phyloP scores from a whole-genome alignment of 2,797 vertebrate genomes.

The Bufotes viridis region DNA sequence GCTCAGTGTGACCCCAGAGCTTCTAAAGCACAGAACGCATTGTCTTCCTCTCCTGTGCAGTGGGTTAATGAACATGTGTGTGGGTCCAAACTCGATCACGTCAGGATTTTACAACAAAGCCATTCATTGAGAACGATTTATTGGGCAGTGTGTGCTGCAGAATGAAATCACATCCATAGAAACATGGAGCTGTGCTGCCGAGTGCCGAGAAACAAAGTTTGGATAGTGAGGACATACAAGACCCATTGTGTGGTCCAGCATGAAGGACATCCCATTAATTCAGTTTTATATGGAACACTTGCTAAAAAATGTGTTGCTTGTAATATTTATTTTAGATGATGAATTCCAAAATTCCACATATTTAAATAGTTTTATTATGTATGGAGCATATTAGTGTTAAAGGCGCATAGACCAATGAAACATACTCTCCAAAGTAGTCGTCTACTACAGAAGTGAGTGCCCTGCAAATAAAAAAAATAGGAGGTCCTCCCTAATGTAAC shows the following conservation, averaged over 20 bases:
- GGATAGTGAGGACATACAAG: not conserved
- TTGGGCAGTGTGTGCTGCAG: slow-evolving; percentile 3
- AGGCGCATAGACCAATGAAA: no score
- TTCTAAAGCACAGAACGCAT: slow-evolving; percentile 43
- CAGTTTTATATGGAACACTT: not conserved
- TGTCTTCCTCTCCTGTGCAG: slow-evolving; percentile 27
- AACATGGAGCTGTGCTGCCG: slow-evolving; percentile 31
- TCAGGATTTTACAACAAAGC: slow-evolving; percentile 58
- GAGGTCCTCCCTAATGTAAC: not conserved
- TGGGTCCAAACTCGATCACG: slow-evolving; percentile 29
- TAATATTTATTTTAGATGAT: not conserved
- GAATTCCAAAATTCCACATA: not conserved
- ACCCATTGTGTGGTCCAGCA: slow-evolving; percentile 15
- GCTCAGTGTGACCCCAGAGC: slow-evolving; percentile 45
- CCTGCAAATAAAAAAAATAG: not conserved
- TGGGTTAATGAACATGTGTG: slow-evolving; percentile 59
- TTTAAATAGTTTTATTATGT: not conserved
- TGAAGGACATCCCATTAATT: not conserved
- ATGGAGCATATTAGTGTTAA: not conserved
- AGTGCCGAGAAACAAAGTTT: slow-evolving; percentile 35
- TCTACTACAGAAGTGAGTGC: not conserved
- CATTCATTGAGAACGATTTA: slow-evolving; percentile 56
- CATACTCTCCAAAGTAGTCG: not conserved
- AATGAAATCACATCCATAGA: slow-evolving; percentile 46
- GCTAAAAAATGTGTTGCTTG: not conserved